Percentiles rank a stretch among this genome's conserved stretches.
Conservation (phyloP, 2,888 invertebrate species). For the Sesamia inferens region DNA sequence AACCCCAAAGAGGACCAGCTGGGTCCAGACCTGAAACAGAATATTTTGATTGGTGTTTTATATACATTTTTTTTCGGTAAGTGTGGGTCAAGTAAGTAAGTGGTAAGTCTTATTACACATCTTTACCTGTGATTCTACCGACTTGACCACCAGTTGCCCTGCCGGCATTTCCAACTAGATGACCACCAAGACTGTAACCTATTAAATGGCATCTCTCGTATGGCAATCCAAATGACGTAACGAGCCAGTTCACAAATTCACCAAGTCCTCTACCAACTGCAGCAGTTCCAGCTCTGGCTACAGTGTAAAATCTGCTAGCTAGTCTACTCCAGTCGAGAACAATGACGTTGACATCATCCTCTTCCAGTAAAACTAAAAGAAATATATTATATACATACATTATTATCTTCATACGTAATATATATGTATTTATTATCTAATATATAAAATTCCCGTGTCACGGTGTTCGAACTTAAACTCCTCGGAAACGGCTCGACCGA, state of each 20-base stretch:
- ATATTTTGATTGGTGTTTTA: not conserved
- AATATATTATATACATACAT: not conserved
- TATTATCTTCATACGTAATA: too few relatives aligned
- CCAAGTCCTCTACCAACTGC: constrained; percentile 69
- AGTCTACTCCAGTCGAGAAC: constrained; percentile 9
- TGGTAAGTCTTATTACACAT: too few relatives aligned
- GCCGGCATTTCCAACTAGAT: constrained; percentile 81
- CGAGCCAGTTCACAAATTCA: constrained; percentile 73
- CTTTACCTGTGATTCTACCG: constrained; percentile 78
- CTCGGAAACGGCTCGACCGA: too few relatives aligned
- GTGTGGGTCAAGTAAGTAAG: too few relatives aligned
- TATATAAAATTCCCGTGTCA: too few relatives aligned
- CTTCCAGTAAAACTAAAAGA: constrained; percentile 7
- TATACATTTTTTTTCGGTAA: not conserved
- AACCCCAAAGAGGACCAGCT: constrained; percentile 79
- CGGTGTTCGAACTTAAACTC: too few relatives aligned
- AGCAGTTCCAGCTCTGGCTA: constrained; percentile 9
- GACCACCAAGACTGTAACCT: constrained; percentile 85
- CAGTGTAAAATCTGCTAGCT: not conserved
- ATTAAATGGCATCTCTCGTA: constrained; percentile 79
- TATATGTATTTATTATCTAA: too few relatives aligned
- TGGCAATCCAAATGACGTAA: constrained; percentile 61
- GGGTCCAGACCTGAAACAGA: constrained; percentile 79
- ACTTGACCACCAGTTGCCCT: constrained; percentile 71
- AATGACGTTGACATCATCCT: constrained; percentile 7